phyloP scores from a whole-genome alignment of 2,797 vertebrate genomes.

The Manis crassicaudata region DNA sequence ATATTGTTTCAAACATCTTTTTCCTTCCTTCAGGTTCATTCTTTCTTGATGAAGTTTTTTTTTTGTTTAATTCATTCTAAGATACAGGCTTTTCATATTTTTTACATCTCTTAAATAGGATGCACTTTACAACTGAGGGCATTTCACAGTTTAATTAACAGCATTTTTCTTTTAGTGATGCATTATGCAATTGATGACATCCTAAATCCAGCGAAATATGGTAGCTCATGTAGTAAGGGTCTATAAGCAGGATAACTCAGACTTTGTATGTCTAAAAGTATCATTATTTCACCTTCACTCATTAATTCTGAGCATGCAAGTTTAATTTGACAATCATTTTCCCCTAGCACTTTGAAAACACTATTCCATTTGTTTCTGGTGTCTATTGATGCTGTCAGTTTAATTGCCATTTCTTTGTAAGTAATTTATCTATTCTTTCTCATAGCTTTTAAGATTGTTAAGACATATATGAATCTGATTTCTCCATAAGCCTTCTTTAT shows the following conservation, averaged over 20 bases:
- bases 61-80: neutral
- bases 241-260: constrained; percentile 38
- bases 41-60: neutral
- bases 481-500: constrained; percentile 44
- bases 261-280: constrained; percentile 44
- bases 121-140: neutral
- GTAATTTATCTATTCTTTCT: constrained; percentile 75
- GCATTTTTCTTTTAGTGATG: constrained; percentile 32
- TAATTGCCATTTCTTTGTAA: constrained; percentile 77
- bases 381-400: constrained; percentile 78
- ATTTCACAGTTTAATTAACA: constrained; percentile 38
- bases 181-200: neutral
- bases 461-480: constrained; percentile 64
- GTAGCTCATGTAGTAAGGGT: constrained; percentile 40
- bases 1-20: neutral
- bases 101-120: constrained; percentile 35
- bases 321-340: constrained; percentile 77
- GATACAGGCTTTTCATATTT: neutral
- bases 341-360: constrained; percentile 74
- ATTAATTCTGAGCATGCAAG: constrained; percentile 63
- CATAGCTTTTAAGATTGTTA: constrained; percentile 76
- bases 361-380: constrained; percentile 74
- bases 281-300: constrained; percentile 71
- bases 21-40: neutral
- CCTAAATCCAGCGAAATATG: constrained; percentile 20